Evolutionary conservation across 2,797 vertebrate genomes (phyloP), one percentile per base, ranked within the genome.

Genomic region (Chiroxiphia lanceolata): DNA sequence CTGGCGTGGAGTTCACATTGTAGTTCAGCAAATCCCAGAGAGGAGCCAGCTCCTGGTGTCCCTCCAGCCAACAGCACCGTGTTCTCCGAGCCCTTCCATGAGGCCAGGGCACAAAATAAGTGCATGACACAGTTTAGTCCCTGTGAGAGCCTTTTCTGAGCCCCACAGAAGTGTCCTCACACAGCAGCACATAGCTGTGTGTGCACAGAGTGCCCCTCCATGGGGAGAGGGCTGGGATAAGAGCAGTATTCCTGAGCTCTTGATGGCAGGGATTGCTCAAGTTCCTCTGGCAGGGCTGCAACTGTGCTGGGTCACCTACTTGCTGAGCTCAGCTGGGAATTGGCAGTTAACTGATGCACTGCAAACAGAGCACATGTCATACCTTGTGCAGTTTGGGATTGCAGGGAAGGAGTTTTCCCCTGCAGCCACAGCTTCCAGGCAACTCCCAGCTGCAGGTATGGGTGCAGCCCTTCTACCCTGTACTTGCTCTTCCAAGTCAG

Each of bases 51-150:
- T 69, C 34, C 63, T 50, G 68, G 2, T 56, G 17, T 47, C 31
- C 19, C 59, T 60, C 9, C 27, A 42, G 78, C 34, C 68, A 40
- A 1, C 20, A 61, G 54, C 63, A 48, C 25, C 0, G 0, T 61
- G 44, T 26, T 25, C 42, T 79, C 74, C 9, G 65, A 48, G 67
- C 60, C 53, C 51, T 60, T 61, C 54, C 14, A 3, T 4, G 33
- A 11, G 56, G 47, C 53, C 51, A 34, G 11, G 18, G 2, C 82
- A 57, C 63, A 47, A 6, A 71, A 17, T 27, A 10, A 11, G 14
- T 0, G 3, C 20, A 36, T 20, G 89, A 13, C n/a, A 4, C 0
- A 2, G 10, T 0, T 16, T 13, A 29, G 36, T 14, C 23, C 23
- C 42, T 20, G 8, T 3, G 1, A 36, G 36, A 71, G 44, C 54